Evolutionary conservation across 2,888 invertebrate genomes (phyloP), one percentile per base, ranked within the genome.

Genomic region (Mythimna lalbum): DNA sequence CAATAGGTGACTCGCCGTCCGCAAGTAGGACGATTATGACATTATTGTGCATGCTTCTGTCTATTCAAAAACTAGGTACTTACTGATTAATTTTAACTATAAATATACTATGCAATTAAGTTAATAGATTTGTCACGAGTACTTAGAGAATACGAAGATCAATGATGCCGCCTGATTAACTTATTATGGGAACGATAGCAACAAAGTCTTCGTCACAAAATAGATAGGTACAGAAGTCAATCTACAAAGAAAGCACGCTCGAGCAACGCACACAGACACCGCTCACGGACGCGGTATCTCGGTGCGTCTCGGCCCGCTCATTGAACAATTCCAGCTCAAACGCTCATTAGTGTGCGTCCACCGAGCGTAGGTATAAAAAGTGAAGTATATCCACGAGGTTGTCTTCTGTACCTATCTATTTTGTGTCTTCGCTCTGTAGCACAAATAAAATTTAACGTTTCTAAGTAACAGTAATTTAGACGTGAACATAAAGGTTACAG

Each of bases 401-500:
- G n/a, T n/a, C n/a, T n/a, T n/a, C n/a, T n/a, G n/a, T n/a, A n/a
- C n/a, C n/a, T n/a, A n/a, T n/a, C n/a, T n/a, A n/a, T n/a, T n/a
- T n/a, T n/a, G n/a, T n/a, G n/a, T n/a, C n/a, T n/a, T 59, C 14
- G 63, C 9, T 62, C 12, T 4, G 43, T 23, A 43, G 43, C 47
- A 4, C n/a, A 39, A 68, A 69, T 73, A 55, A 64, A 66, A 66
- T 77, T 67, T 21, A 59, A 72, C 62, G 43, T 19, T 62, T 31
- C 50, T 75, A 69, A 63, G n/a, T 55, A n/a, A 36, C 12, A 6
- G 31, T 69, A 14, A 73, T 64, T 69, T 21, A 69, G 56, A 63
- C 27, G 23, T 63, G 36, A 59, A 27, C 53, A 57, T 69, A 81
- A 78, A 73, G 70, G 73, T 75, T 64, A 69, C 12, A 61, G 36